phyloP scores from a whole-genome alignment of 1,140 invertebrate genomes.

The Pararge aegeria region DNA sequence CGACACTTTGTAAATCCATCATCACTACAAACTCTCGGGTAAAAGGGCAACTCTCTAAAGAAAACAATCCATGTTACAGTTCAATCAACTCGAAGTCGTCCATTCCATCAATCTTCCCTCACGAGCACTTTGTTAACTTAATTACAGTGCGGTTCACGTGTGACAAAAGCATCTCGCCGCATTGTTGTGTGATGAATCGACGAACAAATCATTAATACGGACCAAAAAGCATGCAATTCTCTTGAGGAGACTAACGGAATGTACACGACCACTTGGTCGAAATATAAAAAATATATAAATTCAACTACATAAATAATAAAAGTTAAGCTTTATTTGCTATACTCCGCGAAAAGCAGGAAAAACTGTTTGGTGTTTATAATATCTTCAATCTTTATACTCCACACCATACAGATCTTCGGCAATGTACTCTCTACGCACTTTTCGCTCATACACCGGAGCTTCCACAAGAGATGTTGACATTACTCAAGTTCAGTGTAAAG shows the following conservation, averaged over 20 bases:
- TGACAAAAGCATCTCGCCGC: slow-evolving; percentile 48
- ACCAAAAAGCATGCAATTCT: background rate
- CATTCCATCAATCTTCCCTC: slow-evolving; percentile 49
- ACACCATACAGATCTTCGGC: too few relatives aligned
- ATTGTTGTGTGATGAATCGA: slow-evolving; percentile 60
- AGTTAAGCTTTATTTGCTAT: too few relatives aligned
- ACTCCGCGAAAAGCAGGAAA: too few relatives aligned
- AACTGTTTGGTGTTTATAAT: too few relatives aligned
- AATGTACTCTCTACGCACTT: too few relatives aligned
- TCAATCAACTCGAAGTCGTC: slow-evolving; percentile 41
- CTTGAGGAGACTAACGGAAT: background rate
- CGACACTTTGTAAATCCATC: too few relatives aligned
- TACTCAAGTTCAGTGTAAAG: too few relatives aligned
- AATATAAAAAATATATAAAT: background rate
- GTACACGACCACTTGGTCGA: background rate
- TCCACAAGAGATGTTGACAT: too few relatives aligned
- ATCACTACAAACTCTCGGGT: background rate
- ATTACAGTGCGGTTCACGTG: slow-evolving; percentile 56
- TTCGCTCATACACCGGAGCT: too few relatives aligned
- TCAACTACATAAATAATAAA: too few relatives aligned
- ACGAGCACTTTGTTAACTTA: slow-evolving; percentile 57
- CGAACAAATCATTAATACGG: slow-evolving; percentile 50
- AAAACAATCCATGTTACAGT: slow-evolving; percentile 19
- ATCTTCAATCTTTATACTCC: too few relatives aligned
- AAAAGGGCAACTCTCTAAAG: slow-evolving; percentile 4